phyloP scores from a whole-genome alignment of 2,113 vertebrate species.

The Festucalex cinctus region DNA sequence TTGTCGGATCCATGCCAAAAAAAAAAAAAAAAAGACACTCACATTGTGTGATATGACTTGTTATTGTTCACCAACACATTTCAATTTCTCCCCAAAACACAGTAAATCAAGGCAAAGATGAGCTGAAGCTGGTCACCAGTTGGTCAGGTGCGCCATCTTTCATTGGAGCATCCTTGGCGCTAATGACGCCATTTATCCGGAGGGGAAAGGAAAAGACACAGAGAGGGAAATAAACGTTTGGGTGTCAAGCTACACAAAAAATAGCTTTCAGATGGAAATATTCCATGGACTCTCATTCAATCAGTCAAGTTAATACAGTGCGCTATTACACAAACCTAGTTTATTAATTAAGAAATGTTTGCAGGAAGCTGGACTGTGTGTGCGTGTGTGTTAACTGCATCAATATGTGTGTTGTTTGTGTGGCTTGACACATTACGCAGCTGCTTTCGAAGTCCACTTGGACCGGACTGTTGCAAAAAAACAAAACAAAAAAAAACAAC shows the following conservation, averaged over 20 bases:
- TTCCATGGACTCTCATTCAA: conserved; percentile 28
- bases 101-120: conserved; percentile 3
- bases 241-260: neutral
- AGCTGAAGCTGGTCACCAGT: conserved; percentile 4
- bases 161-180: conserved; percentile 23
- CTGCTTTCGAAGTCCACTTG: no score
- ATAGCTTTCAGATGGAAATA: conserved; percentile 29
- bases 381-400: no score
- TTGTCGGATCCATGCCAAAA: neutral
- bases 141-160: conserved; percentile 47
- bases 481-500: no score
- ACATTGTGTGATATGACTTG: neutral
- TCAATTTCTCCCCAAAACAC: conserved; percentile 22
- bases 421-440: no score
- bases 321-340: conserved; percentile 20
- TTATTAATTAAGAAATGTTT: no score
- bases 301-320: conserved; percentile 7
- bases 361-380: no score
- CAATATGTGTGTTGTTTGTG: no score
- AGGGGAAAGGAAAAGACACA: conserved; percentile 30
- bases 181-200: conserved; percentile 35
- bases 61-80: conserved; percentile 33
- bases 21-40: neutral
- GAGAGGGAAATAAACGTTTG: conserved; percentile 15
- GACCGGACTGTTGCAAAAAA: no score